Evolutionary conservation across 2,797 vertebrate species (phyloP), one percentile per base, ranked within the genome.

Genomic region (Poliocrania exsul): DNA sequence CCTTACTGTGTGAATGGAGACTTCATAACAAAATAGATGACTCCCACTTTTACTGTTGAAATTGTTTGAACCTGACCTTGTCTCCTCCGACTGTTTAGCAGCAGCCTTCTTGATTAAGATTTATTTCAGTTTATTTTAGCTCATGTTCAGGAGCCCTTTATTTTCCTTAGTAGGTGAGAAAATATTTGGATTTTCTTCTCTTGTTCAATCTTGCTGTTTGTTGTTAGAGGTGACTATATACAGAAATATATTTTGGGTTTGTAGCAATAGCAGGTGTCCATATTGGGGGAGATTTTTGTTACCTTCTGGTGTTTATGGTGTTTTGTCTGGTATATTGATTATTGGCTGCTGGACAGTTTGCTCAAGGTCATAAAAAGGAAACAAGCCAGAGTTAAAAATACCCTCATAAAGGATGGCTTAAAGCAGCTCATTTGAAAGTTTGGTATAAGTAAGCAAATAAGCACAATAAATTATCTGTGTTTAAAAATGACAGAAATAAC

Each of bases 291-390:
- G 40, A 40, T 53, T 51, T 78, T 69, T 88, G 23, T 78, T 78
- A 16, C 24, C 57, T 91, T 72, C 75, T 91, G 35, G 61, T 81
- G 65, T 58, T 93, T n/a, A 37, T 53, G 69, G 51, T 51, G 38
- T 86, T 91, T 93, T 78, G 15, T 92, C 67, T 85, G 20, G 18
- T 75, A 4, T 56, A 72, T 84, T 88, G 85, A 94, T 94, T 91
- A 90, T 54, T 93, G 70, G 23, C 64, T 92, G 17, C 69, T 93
- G 61, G 80, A 81, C 35, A 60, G 16, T 40, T 92, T 92, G 15
- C 33, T 94, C 70, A 96, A 95, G 75, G 88, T 93, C 82, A 46
- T 10, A 78, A 69, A 75, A 24, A 14, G 61, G 44, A 70, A 91
- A 71, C 19, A 87, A 88, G 54, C 5, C 29, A 5, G 3, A 58